Evolutionary conservation across 2,797 vertebrate species (phyloP), one percentile per base, ranked within the genome.

Genomic region (Heterohyrax brucei): DNA sequence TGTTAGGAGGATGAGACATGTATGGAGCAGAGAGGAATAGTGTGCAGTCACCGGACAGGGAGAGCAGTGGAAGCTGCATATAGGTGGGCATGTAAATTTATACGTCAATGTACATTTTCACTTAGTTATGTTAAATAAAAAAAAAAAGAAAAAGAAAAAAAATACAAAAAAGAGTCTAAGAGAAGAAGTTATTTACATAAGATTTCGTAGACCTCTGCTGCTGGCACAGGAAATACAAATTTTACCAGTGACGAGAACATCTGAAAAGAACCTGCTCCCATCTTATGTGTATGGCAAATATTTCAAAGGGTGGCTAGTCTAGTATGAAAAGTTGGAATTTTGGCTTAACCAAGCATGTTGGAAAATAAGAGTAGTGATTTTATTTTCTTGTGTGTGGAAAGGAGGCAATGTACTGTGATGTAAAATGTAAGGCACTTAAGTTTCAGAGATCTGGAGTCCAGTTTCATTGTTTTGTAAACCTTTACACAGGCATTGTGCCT

Each of bases 401-500:
- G 85, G 26, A 94, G 88, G 0, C 24, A 62, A 78, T 10, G 59
- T 77, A 62, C 44, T 89, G 6, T 1, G 70, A 1, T 70, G 33
- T 53, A 48, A n/a, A 88, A 87, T 30, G 62, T 1, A 84, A 53
- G 46, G 18, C 64, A 72, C 39, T 48, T 53, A 48, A 9, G 68
- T 3, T 3, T 84, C 26, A 68, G 26, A 28, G 8, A 73, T 5
- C 18, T 88, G 14, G 78, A 39, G 1, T 82, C 9, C 26, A 87
- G 21, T 33, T 87, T 73, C 46, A 73, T 18, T 77, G 70, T 39
- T 93, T 91, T 89, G n/a, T 66, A 76, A 26, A 86, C 26, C 30
- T 30, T 73, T 39, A 24, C 19, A 64, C 2, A 44, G 13, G 2
- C 50, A 28, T n/a, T 64, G 10, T 53, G 50, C 33, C 1, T 82